Base-by-base conservation (phyloP, 2,113 vertebrate species). In the Alectura lathami region DNA sequence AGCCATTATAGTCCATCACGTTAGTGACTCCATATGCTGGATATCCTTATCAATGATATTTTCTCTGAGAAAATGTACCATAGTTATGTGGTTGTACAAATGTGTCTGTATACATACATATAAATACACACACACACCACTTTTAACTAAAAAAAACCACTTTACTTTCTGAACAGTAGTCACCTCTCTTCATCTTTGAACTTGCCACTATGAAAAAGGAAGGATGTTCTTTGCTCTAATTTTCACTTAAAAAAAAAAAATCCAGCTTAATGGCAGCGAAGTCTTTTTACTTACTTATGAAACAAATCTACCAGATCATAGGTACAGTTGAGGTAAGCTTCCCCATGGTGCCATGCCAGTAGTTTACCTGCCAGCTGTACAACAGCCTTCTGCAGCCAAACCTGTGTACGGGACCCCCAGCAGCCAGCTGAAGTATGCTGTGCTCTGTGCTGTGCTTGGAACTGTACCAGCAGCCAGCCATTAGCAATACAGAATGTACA, bases 1-100 rank as follows among this genome's bases (percentile, higher is more conserved):
- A 95, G 64, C 81, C 64, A 92, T 97, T 96, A 86, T 64, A 92
- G 91, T 84, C 79, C 79, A 92, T 95, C 90, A 88, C 57, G 67
- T 90, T 89, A 88, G 91, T 67, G 88, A 88, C 76, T 96, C 87
- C 68, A 91, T 94, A 81, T 62, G 68, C 76, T 95, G 73, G 73
- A 72, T 89, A 76, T 68, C 66, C 32, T 83, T 94, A 86, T 89
- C 75, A 83, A 29, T 81, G 77, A 12, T 69, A 57, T 43, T 70
- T 87, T 54, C 57, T 81, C 75, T 70, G 75, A 79, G 78, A 91
- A 93, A 93, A 96, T 87, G 57, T 68, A 34, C 68, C 30, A 26
- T 63, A 29, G 60, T 83, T 53, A n/a, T 56, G n/a, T 67, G 42
- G 13, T 36, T 1, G 22, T 38, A 17, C 27, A 36, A 40, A 9